phyloP scores from a whole-genome alignment of 2,113 vertebrate species.

The Trogon surrucura region DNA sequence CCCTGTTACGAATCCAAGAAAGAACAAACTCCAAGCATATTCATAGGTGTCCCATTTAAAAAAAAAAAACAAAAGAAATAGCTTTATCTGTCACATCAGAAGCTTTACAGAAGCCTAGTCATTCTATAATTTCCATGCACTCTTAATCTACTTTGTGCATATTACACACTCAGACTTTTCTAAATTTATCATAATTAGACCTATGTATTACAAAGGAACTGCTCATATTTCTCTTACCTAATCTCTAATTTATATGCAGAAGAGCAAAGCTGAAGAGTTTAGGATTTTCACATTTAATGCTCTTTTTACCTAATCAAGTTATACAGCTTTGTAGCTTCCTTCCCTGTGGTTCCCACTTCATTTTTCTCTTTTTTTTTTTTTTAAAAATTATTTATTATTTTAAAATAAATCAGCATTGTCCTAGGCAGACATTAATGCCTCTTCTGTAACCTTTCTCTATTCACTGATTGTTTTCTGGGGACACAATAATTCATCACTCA shows the following conservation, averaged over 20 bases:
- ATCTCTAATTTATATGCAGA: conserved; percentile 72
- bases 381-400: too few species aligned
- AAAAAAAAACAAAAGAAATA: not conserved
- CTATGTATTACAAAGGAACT: conserved; percentile 57
- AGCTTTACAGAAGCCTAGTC: conserved; percentile 34
- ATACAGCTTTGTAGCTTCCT: conserved; percentile 35
- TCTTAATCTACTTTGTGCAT: conserved; percentile 59
- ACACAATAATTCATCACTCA: conserved; percentile 40
- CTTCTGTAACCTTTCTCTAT: conserved; percentile 34
- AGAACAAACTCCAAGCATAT: not conserved
- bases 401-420: conserved; percentile 1
- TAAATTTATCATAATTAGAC: conserved; percentile 64
- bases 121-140: conserved; percentile 17
- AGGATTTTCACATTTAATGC: conserved; percentile 68
- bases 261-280: conserved; percentile 55
- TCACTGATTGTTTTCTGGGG: not conserved
- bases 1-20: not conserved
- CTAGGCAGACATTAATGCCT: conserved; percentile 8
- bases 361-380: not conserved
- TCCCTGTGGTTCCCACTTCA: not conserved
- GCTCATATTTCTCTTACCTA: conserved; percentile 43
- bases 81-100: conserved; percentile 27
- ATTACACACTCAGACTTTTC: conserved; percentile 49
- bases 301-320: conserved; percentile 66
- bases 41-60: not conserved